Percentiles rank a stretch among this genome's conserved stretches.
Conservation (phyloP, 2,888 invertebrate genomes). For the Rapana venosa region DNA sequence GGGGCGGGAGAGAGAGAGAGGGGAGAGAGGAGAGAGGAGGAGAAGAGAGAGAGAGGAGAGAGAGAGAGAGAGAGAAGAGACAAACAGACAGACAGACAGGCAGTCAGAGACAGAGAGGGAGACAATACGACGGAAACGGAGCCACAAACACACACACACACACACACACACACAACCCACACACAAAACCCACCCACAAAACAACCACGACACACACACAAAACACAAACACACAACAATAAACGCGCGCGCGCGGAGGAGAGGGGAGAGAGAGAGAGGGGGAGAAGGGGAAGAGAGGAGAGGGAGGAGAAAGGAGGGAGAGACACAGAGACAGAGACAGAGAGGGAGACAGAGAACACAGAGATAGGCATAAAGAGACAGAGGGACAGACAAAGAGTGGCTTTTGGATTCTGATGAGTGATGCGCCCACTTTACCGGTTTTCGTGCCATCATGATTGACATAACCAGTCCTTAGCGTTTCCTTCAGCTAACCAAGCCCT, state of each 20-base stretch:
- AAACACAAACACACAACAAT: slow-evolving; percentile 1
- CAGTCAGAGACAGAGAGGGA: neutral
- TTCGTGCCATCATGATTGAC: neutral
- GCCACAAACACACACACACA: slow-evolving; percentile 9
- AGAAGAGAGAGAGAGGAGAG: too few relatives aligned
- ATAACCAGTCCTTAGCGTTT: neutral
- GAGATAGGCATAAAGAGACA: neutral
- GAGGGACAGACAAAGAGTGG: neutral
- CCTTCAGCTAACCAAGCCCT: too few relatives aligned
- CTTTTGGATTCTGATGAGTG: too few relatives aligned
- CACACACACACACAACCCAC: neutral
- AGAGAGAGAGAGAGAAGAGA: too few relatives aligned
- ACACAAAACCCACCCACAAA: neutral
- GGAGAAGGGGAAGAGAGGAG: too few relatives aligned
- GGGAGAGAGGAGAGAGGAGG: too few relatives aligned
- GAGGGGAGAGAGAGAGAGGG: too few relatives aligned
- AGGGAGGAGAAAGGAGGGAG: too few relatives aligned
- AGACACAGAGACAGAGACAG: too few relatives aligned
- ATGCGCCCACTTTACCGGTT: too few relatives aligned
- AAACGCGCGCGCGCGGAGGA: too few relatives aligned
- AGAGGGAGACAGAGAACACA: neutral
- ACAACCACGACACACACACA: neutral
- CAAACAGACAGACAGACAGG: neutral
- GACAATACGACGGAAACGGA: neutral
- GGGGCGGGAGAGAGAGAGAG: neutral